Evolutionary conservation across 2,797 vertebrate species (phyloP), one percentile per base, ranked within the genome.

Genomic region (Pterois miles): DNA sequence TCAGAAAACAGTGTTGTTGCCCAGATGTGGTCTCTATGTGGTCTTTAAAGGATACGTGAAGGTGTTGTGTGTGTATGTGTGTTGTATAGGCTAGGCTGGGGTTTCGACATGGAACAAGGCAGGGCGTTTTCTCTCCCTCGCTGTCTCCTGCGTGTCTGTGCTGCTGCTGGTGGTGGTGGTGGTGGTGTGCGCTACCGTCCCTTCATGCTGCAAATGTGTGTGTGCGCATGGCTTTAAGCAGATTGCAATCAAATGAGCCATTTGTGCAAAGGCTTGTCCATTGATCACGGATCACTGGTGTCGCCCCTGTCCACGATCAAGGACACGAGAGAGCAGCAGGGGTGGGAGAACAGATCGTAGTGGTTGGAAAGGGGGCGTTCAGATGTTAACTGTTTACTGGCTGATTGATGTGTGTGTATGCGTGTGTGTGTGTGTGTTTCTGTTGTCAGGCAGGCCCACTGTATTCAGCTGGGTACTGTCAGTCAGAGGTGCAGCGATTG

Each of bases 51-150:
- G 66, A 60, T 10, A 76, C 25, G 46, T 67, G 66, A 74, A 78
- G 74, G 79, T 83, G 78, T 59, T 78, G 70, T 77, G 57, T 70
- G 80, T 60, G 33, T 48, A 29, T 46, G 58, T 48, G 50, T 57
- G 27, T 52, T 53, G 86, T 66, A 75, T 71, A 53, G 83, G 38
- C 82, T 77, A 67, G 80, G 80, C 56, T 87, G 80, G 81, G 79
- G 84, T 83, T 91, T 87, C 81, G 85, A 91, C 91, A 89, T 84
- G 78, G 88, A 91, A 91, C 84, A 92, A 93, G 90, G 88, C 93
- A 95, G 95, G 95, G 95, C 95, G 95, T 96, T 96, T 96, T 96
- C 95, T 94, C 84, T 78, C 74, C 83, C 71, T 79, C 70, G 70
- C 70, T 81, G 86, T 86, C 89, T 93, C 82, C 89, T 84, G 87